Conservation (phyloP, 2,888 invertebrate species). For the Tachina fera region DNA sequence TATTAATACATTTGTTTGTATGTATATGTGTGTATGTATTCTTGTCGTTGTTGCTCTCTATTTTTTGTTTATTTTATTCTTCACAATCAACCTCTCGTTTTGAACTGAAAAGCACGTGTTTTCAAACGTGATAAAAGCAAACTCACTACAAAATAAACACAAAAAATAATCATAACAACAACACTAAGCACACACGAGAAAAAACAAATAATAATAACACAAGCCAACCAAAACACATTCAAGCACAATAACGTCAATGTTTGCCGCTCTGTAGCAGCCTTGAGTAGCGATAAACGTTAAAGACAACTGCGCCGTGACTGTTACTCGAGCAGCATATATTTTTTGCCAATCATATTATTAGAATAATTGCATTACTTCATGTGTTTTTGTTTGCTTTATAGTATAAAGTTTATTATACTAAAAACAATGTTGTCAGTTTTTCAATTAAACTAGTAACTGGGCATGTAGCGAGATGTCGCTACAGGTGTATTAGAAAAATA, state of each 20-base stretch:
- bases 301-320: neutral
- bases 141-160: constrained; percentile 76
- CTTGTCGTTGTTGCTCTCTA: constrained; percentile 42
- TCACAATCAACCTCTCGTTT: constrained; percentile 64
- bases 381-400: neutral
- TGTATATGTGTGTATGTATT: constrained; percentile 11
- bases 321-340: neutral
- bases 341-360: neutral
- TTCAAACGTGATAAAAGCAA: constrained; percentile 81
- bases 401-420: neutral
- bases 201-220: constrained; percentile 73
- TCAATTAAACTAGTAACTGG: constrained; percentile 1
- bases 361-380: constrained; percentile 1
- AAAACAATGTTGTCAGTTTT: neutral
- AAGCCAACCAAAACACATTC: constrained; percentile 44
- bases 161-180: constrained; percentile 72
- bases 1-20: too few relatives aligned
- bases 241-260: constrained; percentile 45
- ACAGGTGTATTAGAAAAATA: constrained; percentile 16
- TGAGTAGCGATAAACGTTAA: neutral
- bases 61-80: constrained; percentile 46
- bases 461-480: constrained; percentile 53
- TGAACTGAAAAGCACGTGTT: constrained; percentile 79
- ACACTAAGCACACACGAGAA: constrained; percentile 62
- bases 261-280: constrained; percentile 17